Evolutionary conservation across 2,888 invertebrate species (phyloP), one percentile per base, ranked within the genome.

Genomic region (Linnaemya vulpina): DNA sequence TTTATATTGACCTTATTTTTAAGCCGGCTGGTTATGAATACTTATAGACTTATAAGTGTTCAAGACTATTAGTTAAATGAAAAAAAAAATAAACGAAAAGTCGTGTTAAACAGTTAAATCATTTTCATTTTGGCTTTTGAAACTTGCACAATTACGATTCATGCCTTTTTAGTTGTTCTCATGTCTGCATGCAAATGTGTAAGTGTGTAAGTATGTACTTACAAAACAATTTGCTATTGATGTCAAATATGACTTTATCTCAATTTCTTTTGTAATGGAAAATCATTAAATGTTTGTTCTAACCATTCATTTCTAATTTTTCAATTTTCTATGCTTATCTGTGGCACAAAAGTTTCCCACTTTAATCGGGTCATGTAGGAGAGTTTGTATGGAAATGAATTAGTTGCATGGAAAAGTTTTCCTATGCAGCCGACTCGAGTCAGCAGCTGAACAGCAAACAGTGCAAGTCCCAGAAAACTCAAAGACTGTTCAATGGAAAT

Each of bases 181-280:
- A 49, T 60, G 10, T 62, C 3, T 30, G 5, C 30, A 3, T 5
- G 30, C 30, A 53, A 25, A 30, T 46, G 20, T 5, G 13, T 11
- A 13, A 15, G 49, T 22, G 22, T 20, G 30, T 10, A 5, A n/a
- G 8, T 17, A 53, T 13, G 35, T 62, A 60, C 68, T 68, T 68
- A 60, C 20, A 68, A 71, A 82, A 67, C 82, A 83, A 67, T 83
- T 77, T 68, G 20, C 60, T 84, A 84, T 84, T 84, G 76, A 81
- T 84, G 84, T 81, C 80, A 84, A 81, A 81, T 73, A 74, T 77
- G 80, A 80, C 77, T 81, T 81, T 81, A 84, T 81, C 80, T 80
- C 60, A 53, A 67, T 76, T 76, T 70, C 68, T 71, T 84, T 80
- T 65, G 62, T 53, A 62, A 53, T 71, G 22, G 43, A 53, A 78